phyloP scores from a whole-genome alignment of 2,797 vertebrate genomes.

The Ambastaia sidthimunki region DNA sequence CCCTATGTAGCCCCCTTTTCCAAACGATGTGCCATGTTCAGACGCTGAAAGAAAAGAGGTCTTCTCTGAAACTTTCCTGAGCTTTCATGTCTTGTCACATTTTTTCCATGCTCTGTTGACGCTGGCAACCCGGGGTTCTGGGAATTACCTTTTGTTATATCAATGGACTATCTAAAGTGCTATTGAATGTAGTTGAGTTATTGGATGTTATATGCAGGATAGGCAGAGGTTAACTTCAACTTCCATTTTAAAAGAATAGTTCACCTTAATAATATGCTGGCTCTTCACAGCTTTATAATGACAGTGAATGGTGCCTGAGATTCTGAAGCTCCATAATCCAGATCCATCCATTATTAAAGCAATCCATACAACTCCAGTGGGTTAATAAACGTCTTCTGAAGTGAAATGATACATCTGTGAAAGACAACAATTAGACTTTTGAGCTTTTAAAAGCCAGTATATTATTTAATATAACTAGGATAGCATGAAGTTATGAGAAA shows the following conservation, averaged over 20 bases:
- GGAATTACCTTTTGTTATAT: slow-evolving; percentile 45
- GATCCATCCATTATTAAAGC: no score
- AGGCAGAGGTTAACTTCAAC: slow-evolving; percentile 17
- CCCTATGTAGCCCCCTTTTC: slow-evolving; percentile 27
- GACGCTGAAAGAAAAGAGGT: slow-evolving; percentile 25
- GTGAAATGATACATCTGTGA: no score
- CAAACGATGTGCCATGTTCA: slow-evolving; percentile 32
- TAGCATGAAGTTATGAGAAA: no score
- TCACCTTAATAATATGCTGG: no score
- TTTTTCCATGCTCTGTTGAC: slow-evolving; percentile 39
- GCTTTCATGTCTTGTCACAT: slow-evolving; percentile 11
- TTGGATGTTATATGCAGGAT: slow-evolving; percentile 26
- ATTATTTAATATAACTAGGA: no score
- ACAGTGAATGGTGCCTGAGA: no score
- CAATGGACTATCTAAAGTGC: slow-evolving; percentile 25
- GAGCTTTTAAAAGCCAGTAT: no score
- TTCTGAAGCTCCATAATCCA: no score
- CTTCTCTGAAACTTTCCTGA: slow-evolving; percentile 13
- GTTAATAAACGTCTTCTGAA: no score
- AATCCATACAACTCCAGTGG: no score
- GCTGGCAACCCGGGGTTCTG: slow-evolving; percentile 26
- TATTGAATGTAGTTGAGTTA: slow-evolving; percentile 43
- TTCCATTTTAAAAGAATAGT: slow-evolving; percentile 10
- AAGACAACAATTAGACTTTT: no score
- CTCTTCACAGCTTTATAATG: no score